Evolutionary conservation across 2,888 invertebrate species (phyloP), one percentile per base, ranked within the genome.

Genomic region (Nebria brevicollis): DNA sequence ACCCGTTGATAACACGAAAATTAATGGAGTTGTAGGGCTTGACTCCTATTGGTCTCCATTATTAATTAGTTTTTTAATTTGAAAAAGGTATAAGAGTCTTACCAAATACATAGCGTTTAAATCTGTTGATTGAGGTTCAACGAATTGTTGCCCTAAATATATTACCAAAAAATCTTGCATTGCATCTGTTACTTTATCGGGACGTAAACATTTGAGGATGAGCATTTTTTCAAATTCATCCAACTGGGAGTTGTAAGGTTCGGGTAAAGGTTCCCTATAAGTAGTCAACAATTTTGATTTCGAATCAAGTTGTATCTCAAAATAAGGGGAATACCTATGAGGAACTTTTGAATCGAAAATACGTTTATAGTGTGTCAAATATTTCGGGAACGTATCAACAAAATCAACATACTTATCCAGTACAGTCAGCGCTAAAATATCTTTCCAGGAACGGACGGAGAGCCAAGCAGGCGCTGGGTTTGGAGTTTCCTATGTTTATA

Each of bases 1-100:
- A 8, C 97, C 97, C 0, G 97, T 94, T 1, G 97, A 97, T 0
- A 98, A 90, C 20, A 98, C 95, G 86, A 98, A 97, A 80, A 98
- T 94, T 77, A 98, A 91, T 0, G 97, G 97, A 0, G 94, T 93
- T 1, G 92, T 89, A 0, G 94, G 92, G 78, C 93, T 94, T 0
- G 97, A 96, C 87, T 97, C 97, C 0, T 70, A 70, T 54, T 54
- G 8, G 1, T 54, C 13, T 54, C 8, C 2, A 54, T 34, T 4
- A 34, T 5, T 4, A 34, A 5, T 34, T 34, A 34, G 34, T 4
- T 34, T 34, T 34, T 34, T 34, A 34, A 34, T 5, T 4, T 34
- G 34, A 34, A 2, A 34, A 34, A 34, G 5, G 1, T 2, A 34
- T 5, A 34, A 34, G 34, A 34, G 34, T 26, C 70, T 70, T 26